Percentiles rank a stretch among this genome's conserved stretches.
These are phyloP conservation scores for Pyrgilauda ruficollis DNA, from an alignment of 2,113 vertebrate genomes.

Conservation along the genomic window DNA sequence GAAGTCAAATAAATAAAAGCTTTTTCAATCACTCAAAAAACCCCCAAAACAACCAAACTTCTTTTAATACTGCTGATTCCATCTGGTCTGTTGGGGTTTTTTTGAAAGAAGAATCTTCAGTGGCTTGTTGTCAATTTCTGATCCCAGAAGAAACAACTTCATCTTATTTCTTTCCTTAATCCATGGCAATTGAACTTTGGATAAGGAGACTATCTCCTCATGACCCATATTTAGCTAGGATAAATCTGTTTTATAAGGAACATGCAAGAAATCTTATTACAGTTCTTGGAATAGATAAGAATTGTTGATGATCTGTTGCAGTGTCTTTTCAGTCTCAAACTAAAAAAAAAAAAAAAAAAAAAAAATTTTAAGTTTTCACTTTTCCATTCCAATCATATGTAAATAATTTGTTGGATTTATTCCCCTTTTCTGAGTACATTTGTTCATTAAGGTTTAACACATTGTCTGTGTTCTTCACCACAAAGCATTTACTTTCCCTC, in stretches of 20 bases:
- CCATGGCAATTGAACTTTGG: background rate
- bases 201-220: slow-evolving; percentile 6
- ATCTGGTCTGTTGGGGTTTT: background rate
- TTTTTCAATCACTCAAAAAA: background rate
- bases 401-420: slow-evolving; percentile 56
- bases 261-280: slow-evolving; percentile 24
- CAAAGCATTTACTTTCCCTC: slow-evolving; percentile 46
- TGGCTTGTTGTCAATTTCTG: slow-evolving; percentile 17
- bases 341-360: background rate
- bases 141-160: slow-evolving; percentile 15
- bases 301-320: background rate
- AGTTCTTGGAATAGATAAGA: background rate
- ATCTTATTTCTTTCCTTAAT: slow-evolving; percentile 43
- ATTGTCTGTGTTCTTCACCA: slow-evolving; percentile 48
- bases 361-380: background rate
- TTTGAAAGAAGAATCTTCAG: background rate
- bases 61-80: slow-evolving; percentile 5
- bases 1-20: background rate
- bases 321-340: background rate
- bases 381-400: background rate
- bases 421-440: slow-evolving; percentile 48
- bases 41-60: background rate
- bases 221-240: slow-evolving; percentile 57
- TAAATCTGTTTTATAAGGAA: slow-evolving; percentile 4
- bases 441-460: slow-evolving; percentile 62